Percentiles rank a stretch among this genome's conserved stretches.
phyloP scores from a whole-genome alignment of 1,140 invertebrate genomes.

The Heliconius hewitsoni region DNA sequence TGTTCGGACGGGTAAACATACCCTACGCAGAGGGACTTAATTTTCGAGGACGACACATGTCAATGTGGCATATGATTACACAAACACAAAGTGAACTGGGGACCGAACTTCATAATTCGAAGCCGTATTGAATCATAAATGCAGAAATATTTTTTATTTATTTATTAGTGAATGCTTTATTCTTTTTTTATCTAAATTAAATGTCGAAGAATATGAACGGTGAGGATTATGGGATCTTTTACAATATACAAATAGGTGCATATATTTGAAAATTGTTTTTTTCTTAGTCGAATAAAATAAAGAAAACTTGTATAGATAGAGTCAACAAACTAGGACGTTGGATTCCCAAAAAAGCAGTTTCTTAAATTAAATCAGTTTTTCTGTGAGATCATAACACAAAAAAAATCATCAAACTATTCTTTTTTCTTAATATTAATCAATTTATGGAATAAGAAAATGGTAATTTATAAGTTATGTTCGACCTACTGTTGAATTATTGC shows the following conservation, averaged over 20 bases:
- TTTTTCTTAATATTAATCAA: not conserved
- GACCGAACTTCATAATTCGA: slow-evolving; percentile 64
- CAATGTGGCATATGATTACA: slow-evolving; percentile 64
- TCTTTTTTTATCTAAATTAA: too few relatives aligned
- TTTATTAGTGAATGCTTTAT: not conserved
- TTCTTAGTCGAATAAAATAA: too few relatives aligned
- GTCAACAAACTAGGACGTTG: too few relatives aligned
- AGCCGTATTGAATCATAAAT: slow-evolving; percentile 29
- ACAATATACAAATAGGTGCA: too few relatives aligned
- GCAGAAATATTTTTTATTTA: not conserved
- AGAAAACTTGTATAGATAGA: too few relatives aligned
- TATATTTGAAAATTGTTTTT: too few relatives aligned
- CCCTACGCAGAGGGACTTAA: slow-evolving; percentile 65
- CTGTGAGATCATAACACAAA: too few relatives aligned
- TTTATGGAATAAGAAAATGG: not conserved
- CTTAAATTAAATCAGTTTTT: too few relatives aligned
- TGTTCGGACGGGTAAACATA: slow-evolving; percentile 56
- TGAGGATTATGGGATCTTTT: too few relatives aligned
- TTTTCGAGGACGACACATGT: slow-evolving; percentile 72
- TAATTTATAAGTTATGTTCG: slow-evolving; percentile 30
- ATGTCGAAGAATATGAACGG: too few relatives aligned
- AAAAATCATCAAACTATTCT: too few relatives aligned
- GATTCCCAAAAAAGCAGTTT: too few relatives aligned
- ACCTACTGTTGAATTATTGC: slow-evolving; percentile 34
- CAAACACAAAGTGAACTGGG: slow-evolving; percentile 65